These are phyloP conservation scores for Hyphantria cunea DNA, from an alignment of 1,140 invertebrate genomes.

Conservation along the genomic window DNA sequence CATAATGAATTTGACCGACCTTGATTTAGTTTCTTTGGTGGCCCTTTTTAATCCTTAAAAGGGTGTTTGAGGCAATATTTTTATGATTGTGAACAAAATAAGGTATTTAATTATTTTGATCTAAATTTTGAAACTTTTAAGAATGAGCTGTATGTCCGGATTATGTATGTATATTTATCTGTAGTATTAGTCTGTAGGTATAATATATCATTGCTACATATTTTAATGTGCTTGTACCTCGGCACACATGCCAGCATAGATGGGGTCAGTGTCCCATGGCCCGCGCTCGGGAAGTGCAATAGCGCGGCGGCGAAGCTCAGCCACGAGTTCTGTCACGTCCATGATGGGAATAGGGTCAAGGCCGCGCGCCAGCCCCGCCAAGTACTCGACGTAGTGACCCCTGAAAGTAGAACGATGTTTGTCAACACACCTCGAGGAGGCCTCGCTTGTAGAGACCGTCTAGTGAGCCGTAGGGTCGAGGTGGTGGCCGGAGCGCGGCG, in stretches of 20 bases:
- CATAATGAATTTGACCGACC: too few relatives aligned
- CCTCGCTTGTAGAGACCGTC: constrained; percentile 85
- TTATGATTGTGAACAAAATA: too few relatives aligned
- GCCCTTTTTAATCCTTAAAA: too few relatives aligned
- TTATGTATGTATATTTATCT: too few relatives aligned
- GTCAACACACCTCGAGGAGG: constrained; percentile 86
- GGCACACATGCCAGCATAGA: constrained; percentile 86
- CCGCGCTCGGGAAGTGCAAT: constrained; percentile 87
- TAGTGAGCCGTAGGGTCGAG: constrained; percentile 87
- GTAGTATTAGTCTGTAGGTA: too few relatives aligned
- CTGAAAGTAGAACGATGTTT: constrained; percentile 83
- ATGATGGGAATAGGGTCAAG: constrained; percentile 95
- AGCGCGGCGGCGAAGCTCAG: constrained; percentile 91
- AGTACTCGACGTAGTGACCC: constrained; percentile 97
- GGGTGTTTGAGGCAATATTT: too few relatives aligned
- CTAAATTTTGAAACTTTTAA: too few relatives aligned
- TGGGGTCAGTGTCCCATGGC: constrained; percentile 85
- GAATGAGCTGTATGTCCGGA: too few relatives aligned
- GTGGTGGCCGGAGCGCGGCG: constrained; percentile 86
- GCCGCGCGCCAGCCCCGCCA: constrained; percentile 91
- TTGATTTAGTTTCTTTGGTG: too few relatives aligned
- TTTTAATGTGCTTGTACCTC: constrained; percentile 82
- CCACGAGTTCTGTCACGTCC: constrained; percentile 92
- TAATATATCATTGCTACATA: too few relatives aligned
- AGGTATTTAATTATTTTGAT: too few relatives aligned